A percentile compares a stretch with the other conserved stretches of the same genome.
phyloP scores from a whole-genome alignment of 2,113 vertebrate genomes.

The Scomber scombrus region DNA sequence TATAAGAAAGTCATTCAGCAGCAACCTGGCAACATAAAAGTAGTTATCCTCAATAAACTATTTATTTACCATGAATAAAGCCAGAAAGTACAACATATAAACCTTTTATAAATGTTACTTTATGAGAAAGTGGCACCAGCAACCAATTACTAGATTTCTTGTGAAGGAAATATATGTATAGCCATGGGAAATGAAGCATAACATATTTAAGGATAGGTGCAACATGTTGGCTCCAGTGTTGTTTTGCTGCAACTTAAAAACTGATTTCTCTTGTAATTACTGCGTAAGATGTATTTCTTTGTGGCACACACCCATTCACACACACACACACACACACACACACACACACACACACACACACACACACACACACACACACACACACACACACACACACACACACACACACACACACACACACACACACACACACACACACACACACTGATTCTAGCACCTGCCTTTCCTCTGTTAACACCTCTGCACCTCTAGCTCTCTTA shows the following conservation, averaged over 20 bases:
- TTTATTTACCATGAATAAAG: background rate
- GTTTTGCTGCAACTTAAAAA: slow-evolving; percentile 12
- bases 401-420: slow-evolving; percentile 28
- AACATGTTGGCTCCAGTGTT: background rate
- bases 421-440: slow-evolving; percentile 44
- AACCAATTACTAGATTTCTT: background rate
- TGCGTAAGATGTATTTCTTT: slow-evolving; percentile 47
- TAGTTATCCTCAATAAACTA: background rate
- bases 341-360: slow-evolving; percentile 30
- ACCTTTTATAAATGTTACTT: too few species aligned
- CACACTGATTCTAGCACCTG: slow-evolving; percentile 56
- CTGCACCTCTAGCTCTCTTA: slow-evolving; percentile 44
- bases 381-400: slow-evolving; percentile 28
- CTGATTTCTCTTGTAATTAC: background rate
- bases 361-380: slow-evolving; percentile 44
- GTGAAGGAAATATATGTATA: background rate
- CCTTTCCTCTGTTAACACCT: slow-evolving; percentile 81
- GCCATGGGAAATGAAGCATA: background rate
- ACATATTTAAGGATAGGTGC: background rate
- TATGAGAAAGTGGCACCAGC: background rate
- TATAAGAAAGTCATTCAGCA: background rate
- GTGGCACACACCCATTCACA: slow-evolving; percentile 17
- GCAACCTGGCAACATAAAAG: background rate
- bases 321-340: slow-evolving; percentile 37
- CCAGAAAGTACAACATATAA: too few species aligned